These are phyloP conservation scores for Alectoris magna DNA, from an alignment of 2,797 vertebrate species.

Conservation along the genomic window DNA sequence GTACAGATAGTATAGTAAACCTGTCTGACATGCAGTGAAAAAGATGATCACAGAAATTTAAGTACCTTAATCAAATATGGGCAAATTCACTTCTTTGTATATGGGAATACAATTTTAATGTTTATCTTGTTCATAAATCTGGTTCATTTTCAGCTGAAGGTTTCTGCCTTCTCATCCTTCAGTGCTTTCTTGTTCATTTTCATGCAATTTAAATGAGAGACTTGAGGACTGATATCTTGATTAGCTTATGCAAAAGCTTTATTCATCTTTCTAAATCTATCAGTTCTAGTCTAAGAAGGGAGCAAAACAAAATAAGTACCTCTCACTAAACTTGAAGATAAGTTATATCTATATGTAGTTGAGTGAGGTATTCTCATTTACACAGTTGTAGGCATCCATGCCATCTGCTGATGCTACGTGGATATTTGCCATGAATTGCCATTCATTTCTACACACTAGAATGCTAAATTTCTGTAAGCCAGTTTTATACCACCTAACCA, in stretches of 20 bases:
- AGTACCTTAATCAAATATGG: not conserved
- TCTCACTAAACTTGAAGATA: not conserved
- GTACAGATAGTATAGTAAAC: too few relatives aligned
- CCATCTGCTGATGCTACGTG: not conserved
- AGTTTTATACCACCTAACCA: not conserved
- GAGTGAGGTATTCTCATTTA: not conserved
- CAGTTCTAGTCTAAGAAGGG: not conserved
- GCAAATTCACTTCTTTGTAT: not conserved
- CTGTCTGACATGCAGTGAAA: not conserved
- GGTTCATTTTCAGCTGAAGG: not conserved
- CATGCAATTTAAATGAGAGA: slow-evolving; percentile 42
- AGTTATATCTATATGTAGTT: not conserved
- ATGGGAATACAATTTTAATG: not conserved
- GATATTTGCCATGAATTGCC: not conserved
- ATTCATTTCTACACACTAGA: not conserved
- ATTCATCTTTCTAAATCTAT: not conserved
- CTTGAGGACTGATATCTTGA: slow-evolving; percentile 20
- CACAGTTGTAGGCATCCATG: not conserved
- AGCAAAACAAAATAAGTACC: not conserved
- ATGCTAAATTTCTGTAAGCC: not conserved
- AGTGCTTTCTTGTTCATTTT: slow-evolving; percentile 2
- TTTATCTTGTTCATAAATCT: not conserved
- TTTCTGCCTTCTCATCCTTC: not conserved
- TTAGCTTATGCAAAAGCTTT: slow-evolving; percentile 30
- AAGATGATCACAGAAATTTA: not conserved